These are phyloP conservation scores for Salminus brasiliensis DNA, from an alignment of 2,113 vertebrate species.

Conservation along the genomic window DNA sequence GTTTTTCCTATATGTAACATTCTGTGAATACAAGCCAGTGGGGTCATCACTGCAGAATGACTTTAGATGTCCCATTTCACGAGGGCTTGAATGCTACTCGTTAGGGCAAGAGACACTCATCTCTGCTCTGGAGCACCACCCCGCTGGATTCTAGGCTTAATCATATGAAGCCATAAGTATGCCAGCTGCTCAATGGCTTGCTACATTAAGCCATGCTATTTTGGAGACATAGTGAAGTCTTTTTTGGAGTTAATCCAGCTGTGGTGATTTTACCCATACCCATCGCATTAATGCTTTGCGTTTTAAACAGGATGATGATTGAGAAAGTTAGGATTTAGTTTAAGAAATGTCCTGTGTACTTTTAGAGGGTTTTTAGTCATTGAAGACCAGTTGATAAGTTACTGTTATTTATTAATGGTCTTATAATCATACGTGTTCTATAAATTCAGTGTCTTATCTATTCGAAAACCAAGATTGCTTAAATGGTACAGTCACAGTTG, in stretches of 20 bases:
- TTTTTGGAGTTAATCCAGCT: not conserved
- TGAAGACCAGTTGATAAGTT: not conserved
- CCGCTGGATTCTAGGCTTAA: not conserved
- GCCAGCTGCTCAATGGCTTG: not conserved
- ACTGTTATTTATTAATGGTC: not conserved
- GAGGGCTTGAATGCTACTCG: not conserved
- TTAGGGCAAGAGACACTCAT: not conserved
- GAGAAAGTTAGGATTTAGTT: not conserved
- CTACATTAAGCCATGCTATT: not conserved
- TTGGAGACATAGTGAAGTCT: not conserved
- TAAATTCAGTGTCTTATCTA: not conserved
- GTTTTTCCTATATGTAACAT: not conserved
- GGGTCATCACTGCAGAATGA: conserved; percentile 15
- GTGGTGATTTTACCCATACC: not conserved
- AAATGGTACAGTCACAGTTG: too few species aligned
- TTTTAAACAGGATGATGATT: not conserved
- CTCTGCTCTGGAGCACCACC: not conserved
- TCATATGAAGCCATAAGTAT: not conserved
- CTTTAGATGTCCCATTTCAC: not conserved
- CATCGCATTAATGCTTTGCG: not conserved
- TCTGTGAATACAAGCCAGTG: not conserved
- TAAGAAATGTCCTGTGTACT: not conserved
- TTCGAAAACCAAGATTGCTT: not conserved
- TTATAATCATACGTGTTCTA: not conserved
- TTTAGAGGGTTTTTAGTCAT: not conserved